These are phyloP conservation scores for Tretioscincus oriximinensis DNA, from an alignment of 2,113 vertebrate genomes.

Conservation along the genomic window DNA sequence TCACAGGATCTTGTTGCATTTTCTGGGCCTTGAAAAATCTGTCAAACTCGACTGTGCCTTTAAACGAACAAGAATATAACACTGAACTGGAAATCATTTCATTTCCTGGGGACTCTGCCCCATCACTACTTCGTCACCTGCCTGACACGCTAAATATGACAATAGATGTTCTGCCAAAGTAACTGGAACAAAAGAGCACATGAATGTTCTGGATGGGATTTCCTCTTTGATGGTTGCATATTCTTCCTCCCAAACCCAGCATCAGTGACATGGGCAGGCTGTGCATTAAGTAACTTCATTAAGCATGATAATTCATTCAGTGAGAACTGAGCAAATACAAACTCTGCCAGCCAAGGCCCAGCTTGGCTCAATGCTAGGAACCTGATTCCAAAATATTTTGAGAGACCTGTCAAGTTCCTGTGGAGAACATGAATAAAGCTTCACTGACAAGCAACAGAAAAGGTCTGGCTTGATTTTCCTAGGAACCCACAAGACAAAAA, in stretches of 20 bases:
- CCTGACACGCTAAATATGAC: not conserved
- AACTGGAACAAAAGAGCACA: not conserved
- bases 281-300: not conserved
- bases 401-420: constrained; percentile 21
- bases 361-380: not conserved
- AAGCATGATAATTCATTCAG: not conserved
- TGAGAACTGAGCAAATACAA: rapidly evolving
- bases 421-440: not conserved
- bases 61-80: not conserved
- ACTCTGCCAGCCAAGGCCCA: rapidly evolving
- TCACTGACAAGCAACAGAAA: not conserved
- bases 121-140: not conserved
- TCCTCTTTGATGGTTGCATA: not conserved
- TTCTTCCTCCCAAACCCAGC: too few relatives aligned
- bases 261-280: not conserved
- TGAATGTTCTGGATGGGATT: too few relatives aligned
- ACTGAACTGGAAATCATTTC: not conserved
- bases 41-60: not conserved
- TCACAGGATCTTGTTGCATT: not conserved
- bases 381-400: constrained; percentile 23
- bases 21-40: not conserved
- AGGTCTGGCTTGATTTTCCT: not conserved
- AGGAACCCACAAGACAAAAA: not conserved
- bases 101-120: not conserved
- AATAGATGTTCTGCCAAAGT: not conserved